These are phyloP conservation scores for Sterna hirundo DNA, from an alignment of 2,113 vertebrate species.

Conservation along the genomic window DNA sequence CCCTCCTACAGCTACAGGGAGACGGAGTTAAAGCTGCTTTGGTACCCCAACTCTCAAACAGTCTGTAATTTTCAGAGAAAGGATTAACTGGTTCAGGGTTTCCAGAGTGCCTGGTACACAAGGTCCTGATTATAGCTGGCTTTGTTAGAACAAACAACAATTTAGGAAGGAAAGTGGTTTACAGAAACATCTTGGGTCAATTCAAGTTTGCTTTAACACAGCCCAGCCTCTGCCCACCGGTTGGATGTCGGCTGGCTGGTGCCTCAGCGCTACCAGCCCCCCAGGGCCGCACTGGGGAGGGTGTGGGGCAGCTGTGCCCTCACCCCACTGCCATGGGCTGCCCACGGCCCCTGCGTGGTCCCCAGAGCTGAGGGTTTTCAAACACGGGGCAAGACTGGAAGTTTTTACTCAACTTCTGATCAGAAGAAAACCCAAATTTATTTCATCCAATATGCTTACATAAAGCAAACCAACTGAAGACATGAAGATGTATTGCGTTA, in stretches of 20 bases:
- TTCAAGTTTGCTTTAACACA: not conserved
- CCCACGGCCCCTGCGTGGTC: not conserved
- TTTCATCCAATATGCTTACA: not conserved
- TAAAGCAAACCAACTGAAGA: not conserved
- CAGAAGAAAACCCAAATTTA: not conserved
- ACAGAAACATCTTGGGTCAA: not conserved
- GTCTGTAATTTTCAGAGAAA: not conserved
- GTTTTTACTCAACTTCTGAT: not conserved
- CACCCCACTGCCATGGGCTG: not conserved
- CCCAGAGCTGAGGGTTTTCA: not conserved
- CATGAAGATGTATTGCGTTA: rapidly evolving
- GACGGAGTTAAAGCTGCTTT: not conserved
- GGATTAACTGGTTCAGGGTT: not conserved
- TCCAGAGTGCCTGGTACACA: not conserved
- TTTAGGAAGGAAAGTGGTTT: not conserved
- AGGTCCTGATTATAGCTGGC: not conserved
- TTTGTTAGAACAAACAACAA: not conserved
- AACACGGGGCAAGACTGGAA: not conserved
- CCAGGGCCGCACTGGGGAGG: not conserved
- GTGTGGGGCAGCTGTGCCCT: rapidly evolving
- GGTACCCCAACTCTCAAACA: not conserved
- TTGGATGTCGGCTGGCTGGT: rapidly evolving
- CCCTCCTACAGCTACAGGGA: not conserved
- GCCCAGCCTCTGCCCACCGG: not conserved
- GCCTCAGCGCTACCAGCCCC: not conserved